phyloP scores from a whole-genome alignment of 1,140 invertebrate genomes.

The Papilio xuthus region DNA sequence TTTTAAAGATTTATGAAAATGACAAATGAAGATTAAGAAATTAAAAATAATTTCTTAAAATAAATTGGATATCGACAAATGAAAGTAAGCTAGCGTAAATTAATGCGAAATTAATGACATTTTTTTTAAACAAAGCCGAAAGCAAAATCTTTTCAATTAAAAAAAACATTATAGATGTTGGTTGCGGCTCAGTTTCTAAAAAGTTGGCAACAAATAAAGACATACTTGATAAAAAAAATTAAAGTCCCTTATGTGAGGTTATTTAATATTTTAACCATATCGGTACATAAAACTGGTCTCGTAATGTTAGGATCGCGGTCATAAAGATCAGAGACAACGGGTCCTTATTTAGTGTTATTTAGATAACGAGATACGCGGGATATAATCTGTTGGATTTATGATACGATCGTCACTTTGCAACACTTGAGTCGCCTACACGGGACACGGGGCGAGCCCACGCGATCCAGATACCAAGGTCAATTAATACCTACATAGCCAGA shows the following conservation, averaged over 20 bases:
- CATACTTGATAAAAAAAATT: neutral
- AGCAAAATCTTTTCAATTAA: too few species aligned
- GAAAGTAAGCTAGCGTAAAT: too few species aligned
- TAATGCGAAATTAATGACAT: too few species aligned
- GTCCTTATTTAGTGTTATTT: conserved; percentile 38
- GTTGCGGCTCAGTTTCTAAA: neutral
- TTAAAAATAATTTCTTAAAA: too few species aligned
- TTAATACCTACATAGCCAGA: conserved; percentile 20
- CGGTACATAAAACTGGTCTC: conserved; percentile 27
- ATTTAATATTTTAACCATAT: conserved; percentile 29
- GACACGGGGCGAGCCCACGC: conserved; percentile 29
- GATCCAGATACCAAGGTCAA: conserved; percentile 22
- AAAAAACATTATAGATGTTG: too few species aligned
- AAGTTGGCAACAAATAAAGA: neutral
- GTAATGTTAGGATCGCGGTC: conserved; percentile 16
- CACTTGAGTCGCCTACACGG: conserved; percentile 32
- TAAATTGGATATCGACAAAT: too few species aligned
- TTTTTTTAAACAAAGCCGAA: too few species aligned
- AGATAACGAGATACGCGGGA: conserved; percentile 39
- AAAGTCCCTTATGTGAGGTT: neutral
- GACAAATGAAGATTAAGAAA: too few species aligned
- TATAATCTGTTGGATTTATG: conserved; percentile 46
- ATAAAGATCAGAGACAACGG: conserved; percentile 31
- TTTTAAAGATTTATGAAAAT: too few species aligned
- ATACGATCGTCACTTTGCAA: conserved; percentile 41